Evolutionary conservation across 1,140 invertebrate genomes (phyloP).

Genomic region (Coboldia fuscipes): DNA sequence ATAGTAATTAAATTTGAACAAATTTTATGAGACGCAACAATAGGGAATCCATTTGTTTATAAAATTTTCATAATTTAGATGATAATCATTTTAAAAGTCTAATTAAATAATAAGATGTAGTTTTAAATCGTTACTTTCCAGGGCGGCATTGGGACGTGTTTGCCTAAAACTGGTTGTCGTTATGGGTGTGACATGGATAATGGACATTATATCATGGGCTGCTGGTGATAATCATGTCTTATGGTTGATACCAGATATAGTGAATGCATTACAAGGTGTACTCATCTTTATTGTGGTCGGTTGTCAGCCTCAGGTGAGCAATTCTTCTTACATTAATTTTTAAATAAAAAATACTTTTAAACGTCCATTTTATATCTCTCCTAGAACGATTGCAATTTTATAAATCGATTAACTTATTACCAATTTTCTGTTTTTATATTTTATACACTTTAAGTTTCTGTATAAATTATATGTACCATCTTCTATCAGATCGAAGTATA

Average conservation of each 20-base stretch:
- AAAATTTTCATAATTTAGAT: too few relatives aligned
- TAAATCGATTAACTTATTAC: not conserved
- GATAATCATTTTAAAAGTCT: too few relatives aligned
- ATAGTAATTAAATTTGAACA: too few relatives aligned
- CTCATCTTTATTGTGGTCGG: slow-evolving; percentile 75
- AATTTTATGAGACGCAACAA: too few relatives aligned
- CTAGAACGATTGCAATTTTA: not conserved
- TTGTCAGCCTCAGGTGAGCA: slow-evolving; percentile 54
- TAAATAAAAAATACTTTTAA: not conserved
- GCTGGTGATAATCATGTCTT: slow-evolving; percentile 51
- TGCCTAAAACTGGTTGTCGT: slow-evolving; percentile 67
- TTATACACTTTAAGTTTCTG: too few relatives aligned
- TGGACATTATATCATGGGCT: slow-evolving; percentile 50
- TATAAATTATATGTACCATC: too few relatives aligned
- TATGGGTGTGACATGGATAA: slow-evolving; percentile 68
- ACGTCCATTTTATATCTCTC: slow-evolving; percentile 1
- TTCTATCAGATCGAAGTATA: too few relatives aligned
- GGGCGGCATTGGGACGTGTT: slow-evolving; percentile 50
- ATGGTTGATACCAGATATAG: slow-evolving; percentile 59
- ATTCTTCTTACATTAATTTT: not conserved
- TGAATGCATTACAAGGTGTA: slow-evolving; percentile 70
- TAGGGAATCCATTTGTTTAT: too few relatives aligned
- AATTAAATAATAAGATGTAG: slow-evolving; percentile 3
- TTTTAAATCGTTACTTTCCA: slow-evolving; percentile 19
- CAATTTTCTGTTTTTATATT: not conserved